These are phyloP conservation scores for Taeniopygia guttata DNA, from an alignment of 2,797 vertebrate genomes.

Conservation along the genomic window DNA sequence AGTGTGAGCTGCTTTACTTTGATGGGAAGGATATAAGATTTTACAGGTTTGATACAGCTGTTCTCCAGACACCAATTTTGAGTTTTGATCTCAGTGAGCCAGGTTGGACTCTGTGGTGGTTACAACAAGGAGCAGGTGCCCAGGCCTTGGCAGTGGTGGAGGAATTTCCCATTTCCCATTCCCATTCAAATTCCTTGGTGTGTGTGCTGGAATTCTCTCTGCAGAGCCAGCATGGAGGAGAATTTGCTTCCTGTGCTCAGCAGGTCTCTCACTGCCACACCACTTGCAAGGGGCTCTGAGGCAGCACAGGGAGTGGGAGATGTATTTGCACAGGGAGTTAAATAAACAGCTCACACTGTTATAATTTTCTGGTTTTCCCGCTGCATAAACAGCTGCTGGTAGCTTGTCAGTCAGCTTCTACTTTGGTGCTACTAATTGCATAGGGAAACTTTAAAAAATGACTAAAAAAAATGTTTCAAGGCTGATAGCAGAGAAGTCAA, in stretches of 20 bases:
- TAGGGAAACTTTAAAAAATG: slow-evolving; percentile 23
- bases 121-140: not conserved
- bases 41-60: not conserved
- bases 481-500: not conserved
- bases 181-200: too few species aligned
- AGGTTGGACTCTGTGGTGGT: too few species aligned
- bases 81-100: too few species aligned
- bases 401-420: slow-evolving; percentile 1
- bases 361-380: not conserved
- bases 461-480: not conserved
- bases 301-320: not conserved
- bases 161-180: not conserved
- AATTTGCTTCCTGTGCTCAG: not conserved
- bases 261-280: fast-evolving
- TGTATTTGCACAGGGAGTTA: not conserved
- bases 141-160: not conserved
- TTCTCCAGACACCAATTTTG: not conserved
- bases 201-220: not conserved
- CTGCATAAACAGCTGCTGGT: not conserved
- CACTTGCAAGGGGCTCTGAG: not conserved
- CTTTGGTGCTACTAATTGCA: slow-evolving; percentile 19
- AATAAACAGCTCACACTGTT: not conserved
- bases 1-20: not conserved
- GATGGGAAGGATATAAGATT: not conserved
- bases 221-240: not conserved